Base-by-base conservation (phyloP, 2,797 vertebrate genomes). In the Sebastes elongatus region DNA sequence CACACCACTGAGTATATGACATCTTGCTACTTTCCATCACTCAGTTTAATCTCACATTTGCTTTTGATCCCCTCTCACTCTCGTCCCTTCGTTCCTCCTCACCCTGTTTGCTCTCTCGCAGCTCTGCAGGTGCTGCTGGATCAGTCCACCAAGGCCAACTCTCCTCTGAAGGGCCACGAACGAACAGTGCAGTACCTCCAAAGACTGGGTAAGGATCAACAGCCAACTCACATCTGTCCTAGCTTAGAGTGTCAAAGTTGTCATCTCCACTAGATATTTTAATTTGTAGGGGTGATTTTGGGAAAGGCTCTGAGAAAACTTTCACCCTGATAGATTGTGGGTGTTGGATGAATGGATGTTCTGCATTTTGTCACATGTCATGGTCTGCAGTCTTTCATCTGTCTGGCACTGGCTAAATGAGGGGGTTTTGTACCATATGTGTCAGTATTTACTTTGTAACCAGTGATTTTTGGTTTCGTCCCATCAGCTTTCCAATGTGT, bases 81-180 rank as follows among this genome's bases (percentile, higher is more conserved):
- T 0, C 49, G 61, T 52, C 28, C n/a, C 16, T 3, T 71, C n/a
- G 3, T 20, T 49, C 46, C 18, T 20, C 46, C 3, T 49, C 46
- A 25, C 67, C 70, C 2, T 22, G 23, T 57, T 72, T 74, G 8
- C 13, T 22, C 67, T 78, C 66, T 71, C 7, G 0, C 88, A 99
- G 99, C 98, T 55, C 95, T 99, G 65, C 97, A 99, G 96, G 98
- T 99, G 42, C 95, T 99, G 56, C 95, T 99, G 90, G 98, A 99
- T 91, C 99, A 99, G 86, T 99, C 99, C 67, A 99, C 98, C 78
- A 99, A 99, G 94, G 98, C 99, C 53, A 99, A 99, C 92, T 99
- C 99, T 0, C 98, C 99, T 3, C 94, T 99, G 90, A 99, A 99
- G 92, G 99, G 99, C 79, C 98, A 99, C 1, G 99, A 99, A 94